phyloP scores from a whole-genome alignment of 2,888 invertebrate species.

The Dicycla oo region DNA sequence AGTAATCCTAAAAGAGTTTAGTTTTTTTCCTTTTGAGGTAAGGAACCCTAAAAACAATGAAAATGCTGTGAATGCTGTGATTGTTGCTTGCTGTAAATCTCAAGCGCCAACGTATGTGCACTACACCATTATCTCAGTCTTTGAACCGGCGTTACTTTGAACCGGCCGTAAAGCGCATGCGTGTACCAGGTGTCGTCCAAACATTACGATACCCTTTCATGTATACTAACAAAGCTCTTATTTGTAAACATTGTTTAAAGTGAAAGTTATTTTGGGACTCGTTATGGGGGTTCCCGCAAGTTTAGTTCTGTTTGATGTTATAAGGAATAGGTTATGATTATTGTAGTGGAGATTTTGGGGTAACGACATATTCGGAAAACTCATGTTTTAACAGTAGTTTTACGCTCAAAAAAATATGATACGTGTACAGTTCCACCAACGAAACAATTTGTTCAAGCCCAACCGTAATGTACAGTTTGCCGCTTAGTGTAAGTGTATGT shows the following conservation, averaged over 20 bases:
- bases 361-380: slow-evolving; percentile 21
- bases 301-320: slow-evolving; percentile 58
- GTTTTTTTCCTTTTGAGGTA: too few relatives aligned
- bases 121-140: slow-evolving; percentile 40
- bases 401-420: neutral
- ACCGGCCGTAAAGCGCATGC: slow-evolving; percentile 58
- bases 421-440: too few relatives aligned
- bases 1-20: too few relatives aligned
- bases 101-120: slow-evolving; percentile 7
- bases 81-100: too few relatives aligned
- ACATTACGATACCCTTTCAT: slow-evolving; percentile 63
- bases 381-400: neutral
- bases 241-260: slow-evolving; percentile 66
- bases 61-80: too few relatives aligned
- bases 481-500: too few relatives aligned
- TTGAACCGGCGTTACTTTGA: slow-evolving; percentile 57
- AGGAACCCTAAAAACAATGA: too few relatives aligned
- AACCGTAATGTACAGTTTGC: too few relatives aligned
- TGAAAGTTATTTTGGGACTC: slow-evolving; percentile 61
- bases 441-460: too few relatives aligned
- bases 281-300: slow-evolving; percentile 52
- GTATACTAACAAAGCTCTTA: slow-evolving; percentile 58
- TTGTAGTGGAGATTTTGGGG: slow-evolving; percentile 14
- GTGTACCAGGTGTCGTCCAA: slow-evolving; percentile 61
- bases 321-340: slow-evolving; percentile 48